Base-by-base conservation (phyloP, 2,888 invertebrate species). In the Dicranocentrus wangi region DNA sequence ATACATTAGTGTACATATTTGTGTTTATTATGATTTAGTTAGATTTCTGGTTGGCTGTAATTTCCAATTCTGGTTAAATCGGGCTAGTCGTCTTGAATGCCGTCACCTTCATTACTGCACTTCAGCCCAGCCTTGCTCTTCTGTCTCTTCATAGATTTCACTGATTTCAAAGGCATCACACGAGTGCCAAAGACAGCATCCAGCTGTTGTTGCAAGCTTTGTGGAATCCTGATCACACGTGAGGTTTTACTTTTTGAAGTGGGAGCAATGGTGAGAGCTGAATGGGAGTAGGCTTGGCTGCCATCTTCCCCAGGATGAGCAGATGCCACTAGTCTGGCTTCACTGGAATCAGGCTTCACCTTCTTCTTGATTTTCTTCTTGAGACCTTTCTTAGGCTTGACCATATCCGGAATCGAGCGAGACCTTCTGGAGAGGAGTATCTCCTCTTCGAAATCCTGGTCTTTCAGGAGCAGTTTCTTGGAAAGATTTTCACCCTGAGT, bases 101-200 rank as follows among this genome's bases (percentile, higher is more conserved):
- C 51, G 7, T 51, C n/a, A 5, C 15, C 51, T 21, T 23, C 58
- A 17, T 17, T 19, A 23, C 17, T 58, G 23, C n/a, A n/a, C n/a
- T n/a, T n/a, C n/a, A n/a, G n/a, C n/a, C n/a, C n/a, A n/a, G n/a
- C n/a, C n/a, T n/a, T n/a, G n/a, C n/a, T 68, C 60, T 42, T 63
- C 19, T 21, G 13, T 15, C 5, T 28, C 17, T 47, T 75, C 47
- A 15, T 19, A n/a, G 69, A 58, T 15, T 28, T 65, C 1, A 63
- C 47, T n/a, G 66, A 7, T n/a, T 43, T 66, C 43, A 43, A 43
- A 5, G 78, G 53, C 15, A 55, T 47, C 2, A 78, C 23, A 17
- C 65, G 42, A 0, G 66, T 19, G 21, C 79, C 79, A 51, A 79
- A 79, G 8, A 79, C 79, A 8, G 71, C 79, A 25, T 42, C 65